These are phyloP conservation scores for Onthophagus sagittarius DNA, from an alignment of 2,888 invertebrate species.

Conservation along the genomic window DNA sequence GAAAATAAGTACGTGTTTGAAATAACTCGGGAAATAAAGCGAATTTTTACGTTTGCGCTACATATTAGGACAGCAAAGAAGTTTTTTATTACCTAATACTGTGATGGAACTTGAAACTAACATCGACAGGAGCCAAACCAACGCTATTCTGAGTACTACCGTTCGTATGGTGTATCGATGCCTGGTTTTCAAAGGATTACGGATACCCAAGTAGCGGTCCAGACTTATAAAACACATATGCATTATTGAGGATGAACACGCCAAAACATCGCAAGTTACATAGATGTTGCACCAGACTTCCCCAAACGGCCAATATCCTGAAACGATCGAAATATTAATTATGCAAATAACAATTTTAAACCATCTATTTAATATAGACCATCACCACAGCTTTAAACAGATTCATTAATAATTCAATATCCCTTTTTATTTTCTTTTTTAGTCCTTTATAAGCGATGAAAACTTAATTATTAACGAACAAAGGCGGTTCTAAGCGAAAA, in stretches of 20 bases:
- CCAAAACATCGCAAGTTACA: constrained; percentile 92
- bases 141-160: constrained; percentile 81
- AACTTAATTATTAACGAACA: neutral
- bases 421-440: neutral
- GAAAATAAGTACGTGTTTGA: neutral
- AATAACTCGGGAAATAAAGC: neutral
- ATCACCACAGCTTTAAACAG: no score
- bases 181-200: constrained; percentile 82
- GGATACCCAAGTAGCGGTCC: constrained; percentile 83
- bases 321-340: neutral
- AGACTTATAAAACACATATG: constrained; percentile 93
- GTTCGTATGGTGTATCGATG: constrained; percentile 80
- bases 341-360: neutral
- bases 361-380: neutral
- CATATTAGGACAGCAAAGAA: neutral
- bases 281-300: constrained; percentile 92
- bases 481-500: neutral
- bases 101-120: constrained; percentile 83
- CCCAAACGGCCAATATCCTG: constrained; percentile 91
- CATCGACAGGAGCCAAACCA: constrained; percentile 90
- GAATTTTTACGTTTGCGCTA: neutral
- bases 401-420: no score
- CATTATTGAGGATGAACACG: constrained; percentile 93
- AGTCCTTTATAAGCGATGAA: neutral
- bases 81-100: constrained; percentile 64